A percentile compares a stretch with the other conserved stretches of the same genome.
phyloP scores from a whole-genome alignment of 2,888 invertebrate species.

The Caenorhabditis sulstoni region DNA sequence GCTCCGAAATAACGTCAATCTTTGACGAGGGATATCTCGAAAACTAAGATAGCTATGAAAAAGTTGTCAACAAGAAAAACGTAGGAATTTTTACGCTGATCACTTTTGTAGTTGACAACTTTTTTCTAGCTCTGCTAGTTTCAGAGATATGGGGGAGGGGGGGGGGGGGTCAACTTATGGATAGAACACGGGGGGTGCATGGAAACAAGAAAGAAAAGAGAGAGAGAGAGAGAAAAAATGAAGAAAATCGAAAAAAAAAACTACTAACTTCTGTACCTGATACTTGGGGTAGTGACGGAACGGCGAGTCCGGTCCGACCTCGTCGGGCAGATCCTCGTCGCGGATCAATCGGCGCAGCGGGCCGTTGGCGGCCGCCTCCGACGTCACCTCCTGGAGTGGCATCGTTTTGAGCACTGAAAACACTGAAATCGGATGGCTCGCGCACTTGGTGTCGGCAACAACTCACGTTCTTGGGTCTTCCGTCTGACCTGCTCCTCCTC shows the following conservation, averaged over 20 bases:
- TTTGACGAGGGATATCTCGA: too few species aligned
- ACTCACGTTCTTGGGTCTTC: slow-evolving; percentile 52
- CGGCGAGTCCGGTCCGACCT: slow-evolving; percentile 70
- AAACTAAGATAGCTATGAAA: too few species aligned
- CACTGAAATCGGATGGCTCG: background rate
- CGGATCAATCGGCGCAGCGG: slow-evolving; percentile 65
- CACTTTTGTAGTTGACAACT: too few species aligned
- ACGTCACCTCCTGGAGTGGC: slow-evolving; percentile 12
- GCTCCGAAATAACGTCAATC: too few species aligned
- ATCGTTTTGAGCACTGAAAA: slow-evolving; percentile 48
- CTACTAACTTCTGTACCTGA: slow-evolving; percentile 67
- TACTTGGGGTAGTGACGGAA: slow-evolving; percentile 73
- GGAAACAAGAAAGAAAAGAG: too few species aligned
- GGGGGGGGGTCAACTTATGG: too few species aligned
- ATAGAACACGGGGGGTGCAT: too few species aligned
- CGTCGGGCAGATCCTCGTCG: slow-evolving; percentile 68
- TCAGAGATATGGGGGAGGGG: slow-evolving; percentile 30
- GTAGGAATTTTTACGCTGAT: too few species aligned
- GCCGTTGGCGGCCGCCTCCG: slow-evolving; percentile 31
- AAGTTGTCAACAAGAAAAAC: too few species aligned
- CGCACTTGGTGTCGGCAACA: background rate
- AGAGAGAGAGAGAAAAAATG: too few species aligned
- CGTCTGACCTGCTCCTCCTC: slow-evolving; percentile 53
- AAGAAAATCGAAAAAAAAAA: slow-evolving; percentile 57
- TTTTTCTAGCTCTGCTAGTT: too few species aligned